Evolutionary conservation across 1,140 invertebrate species (phyloP).

Genomic region (Drosophila orosa): DNA sequence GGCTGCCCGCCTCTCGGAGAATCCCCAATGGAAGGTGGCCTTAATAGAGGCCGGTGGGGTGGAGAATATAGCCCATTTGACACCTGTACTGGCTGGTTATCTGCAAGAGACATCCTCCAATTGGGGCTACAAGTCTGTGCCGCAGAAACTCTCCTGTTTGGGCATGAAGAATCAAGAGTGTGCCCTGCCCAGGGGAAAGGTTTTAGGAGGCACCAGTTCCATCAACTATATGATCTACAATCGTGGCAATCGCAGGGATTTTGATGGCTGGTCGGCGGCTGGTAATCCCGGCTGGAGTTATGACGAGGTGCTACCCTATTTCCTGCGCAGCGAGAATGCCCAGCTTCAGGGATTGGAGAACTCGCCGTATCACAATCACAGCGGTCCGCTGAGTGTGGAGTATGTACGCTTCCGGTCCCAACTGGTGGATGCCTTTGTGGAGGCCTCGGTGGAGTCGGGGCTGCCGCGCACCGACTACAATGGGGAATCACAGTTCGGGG

Average conservation of each 20-base stretch:
- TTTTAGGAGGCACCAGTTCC: slow-evolving; percentile 90
- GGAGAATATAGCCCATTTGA: slow-evolving; percentile 88
- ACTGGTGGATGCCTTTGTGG: slow-evolving; percentile 87
- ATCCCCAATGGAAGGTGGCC: slow-evolving; percentile 87
- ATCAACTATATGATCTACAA: slow-evolving; percentile 96
- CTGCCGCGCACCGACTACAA: slow-evolving; percentile 88
- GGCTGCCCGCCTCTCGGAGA: slow-evolving; percentile 88
- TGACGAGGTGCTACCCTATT: slow-evolving; percentile 89
- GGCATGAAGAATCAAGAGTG: slow-evolving; percentile 86
- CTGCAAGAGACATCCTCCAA: slow-evolving; percentile 86
- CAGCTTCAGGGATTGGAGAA: slow-evolving; percentile 85
- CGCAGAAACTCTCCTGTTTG: slow-evolving; percentile 87
- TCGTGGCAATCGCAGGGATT: slow-evolving; percentile 91
- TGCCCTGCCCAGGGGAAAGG: slow-evolving; percentile 87
- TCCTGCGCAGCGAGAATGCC: slow-evolving; percentile 87
- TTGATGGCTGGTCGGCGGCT: slow-evolving; percentile 89
- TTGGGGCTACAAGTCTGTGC: slow-evolving; percentile 90
- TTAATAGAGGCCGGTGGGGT: slow-evolving; percentile 87
- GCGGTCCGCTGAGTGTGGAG: slow-evolving; percentile 86
- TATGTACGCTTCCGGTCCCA: slow-evolving; percentile 86
- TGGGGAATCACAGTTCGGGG: slow-evolving; percentile 87
- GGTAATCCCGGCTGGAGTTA: slow-evolving; percentile 91
- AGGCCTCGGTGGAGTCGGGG: slow-evolving; percentile 87
- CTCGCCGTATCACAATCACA: slow-evolving; percentile 86
- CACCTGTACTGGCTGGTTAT: slow-evolving; percentile 87